Evolutionary conservation across 2,113 vertebrate genomes (phyloP).

Genomic region (Andinoacara biseriatus): DNA sequence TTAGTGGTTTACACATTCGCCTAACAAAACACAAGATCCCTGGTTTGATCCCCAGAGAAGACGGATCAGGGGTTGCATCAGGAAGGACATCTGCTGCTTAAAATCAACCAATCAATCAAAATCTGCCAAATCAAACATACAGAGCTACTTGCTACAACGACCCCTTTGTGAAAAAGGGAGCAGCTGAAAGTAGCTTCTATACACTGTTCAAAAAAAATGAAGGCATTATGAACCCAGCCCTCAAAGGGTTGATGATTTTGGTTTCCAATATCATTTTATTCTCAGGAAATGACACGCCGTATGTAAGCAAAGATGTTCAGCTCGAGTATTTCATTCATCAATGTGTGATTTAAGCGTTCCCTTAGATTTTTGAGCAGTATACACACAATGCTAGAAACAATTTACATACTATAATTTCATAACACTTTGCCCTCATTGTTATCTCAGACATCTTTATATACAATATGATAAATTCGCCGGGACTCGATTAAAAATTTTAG

Average conservation of each 20-base stretch:
- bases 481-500: too few species aligned
- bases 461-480: too few species aligned
- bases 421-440: too few species aligned
- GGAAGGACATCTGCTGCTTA: background rate
- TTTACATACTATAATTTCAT: too few species aligned
- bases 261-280: background rate
- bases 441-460: too few species aligned
- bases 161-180: background rate
- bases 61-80: background rate
- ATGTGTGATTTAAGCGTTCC: too few species aligned
- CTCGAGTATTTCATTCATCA: background rate
- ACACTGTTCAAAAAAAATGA: background rate
- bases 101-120: background rate
- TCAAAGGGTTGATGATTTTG: background rate
- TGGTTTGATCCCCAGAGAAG: too few species aligned
- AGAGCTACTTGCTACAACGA: background rate
- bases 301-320: background rate
- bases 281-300: background rate
- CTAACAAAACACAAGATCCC: background rate
- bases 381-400: too few species aligned
- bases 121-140: background rate
- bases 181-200: background rate
- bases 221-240: background rate
- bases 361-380: too few species aligned
- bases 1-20: background rate